phyloP scores from a whole-genome alignment of 2,113 vertebrate species.

The Antidorcas marsupialis region DNA sequence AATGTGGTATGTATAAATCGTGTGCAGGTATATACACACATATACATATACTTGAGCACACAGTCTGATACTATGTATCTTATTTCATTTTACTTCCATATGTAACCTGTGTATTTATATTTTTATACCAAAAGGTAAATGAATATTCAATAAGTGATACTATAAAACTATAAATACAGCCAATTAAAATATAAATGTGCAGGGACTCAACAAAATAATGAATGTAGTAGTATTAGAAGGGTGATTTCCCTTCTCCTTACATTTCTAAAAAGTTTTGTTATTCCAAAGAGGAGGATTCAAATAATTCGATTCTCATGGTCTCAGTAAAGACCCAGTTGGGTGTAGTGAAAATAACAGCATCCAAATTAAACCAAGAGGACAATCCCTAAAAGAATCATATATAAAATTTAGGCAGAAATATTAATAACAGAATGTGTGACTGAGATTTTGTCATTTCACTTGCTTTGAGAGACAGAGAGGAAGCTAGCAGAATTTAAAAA shows the following conservation, averaged over 20 bases:
- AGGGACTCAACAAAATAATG: slow-evolving; percentile 17
- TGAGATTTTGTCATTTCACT: slow-evolving; percentile 31
- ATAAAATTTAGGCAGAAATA: not conserved
- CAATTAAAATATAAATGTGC: slow-evolving; percentile 26
- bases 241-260: not conserved
- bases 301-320: not conserved
- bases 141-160: slow-evolving; percentile 17
- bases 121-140: slow-evolving; percentile 26
- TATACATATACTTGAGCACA: not conserved
- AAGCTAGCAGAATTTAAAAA: not conserved
- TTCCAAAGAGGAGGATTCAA: slow-evolving; percentile 7
- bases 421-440: slow-evolving; percentile 8
- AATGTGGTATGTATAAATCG: not conserved
- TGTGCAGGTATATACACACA: not conserved
- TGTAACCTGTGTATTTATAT: not conserved
- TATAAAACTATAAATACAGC: not conserved
- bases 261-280: slow-evolving; percentile 3
- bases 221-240: not conserved
- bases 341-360: slow-evolving; percentile 41
- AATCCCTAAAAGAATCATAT: not conserved
- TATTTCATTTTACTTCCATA: not conserved
- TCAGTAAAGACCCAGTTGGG: not conserved
- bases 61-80: not conserved
- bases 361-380: not conserved
- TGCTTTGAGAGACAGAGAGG: not conserved